These are phyloP conservation scores for Mus pahari DNA, from an alignment of 2,113 vertebrate genomes.

Conservation along the genomic window DNA sequence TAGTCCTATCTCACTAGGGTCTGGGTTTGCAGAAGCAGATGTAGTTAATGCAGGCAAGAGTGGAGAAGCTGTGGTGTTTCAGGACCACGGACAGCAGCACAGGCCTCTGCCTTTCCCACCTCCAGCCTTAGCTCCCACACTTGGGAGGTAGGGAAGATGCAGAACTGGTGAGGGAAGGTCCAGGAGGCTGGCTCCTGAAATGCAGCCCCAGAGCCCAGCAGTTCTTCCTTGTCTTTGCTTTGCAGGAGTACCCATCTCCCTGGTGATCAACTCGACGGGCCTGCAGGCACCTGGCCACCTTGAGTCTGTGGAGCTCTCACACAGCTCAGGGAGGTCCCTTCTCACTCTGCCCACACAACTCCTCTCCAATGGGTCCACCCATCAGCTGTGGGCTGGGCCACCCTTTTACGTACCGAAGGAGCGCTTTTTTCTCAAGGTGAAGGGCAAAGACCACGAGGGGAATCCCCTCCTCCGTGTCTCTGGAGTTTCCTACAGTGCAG, in stretches of 20 bases:
- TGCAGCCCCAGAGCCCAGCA: neutral
- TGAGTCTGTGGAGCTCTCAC: constrained; percentile 90
- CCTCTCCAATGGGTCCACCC: constrained; percentile 86
- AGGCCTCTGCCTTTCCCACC: accelerated
- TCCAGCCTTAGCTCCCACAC: accelerated
- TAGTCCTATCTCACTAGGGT: neutral
- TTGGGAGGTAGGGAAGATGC: neutral
- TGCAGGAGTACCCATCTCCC: constrained; percentile 91
- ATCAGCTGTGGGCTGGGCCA: constrained; percentile 91
- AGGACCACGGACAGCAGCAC: constrained; percentile 79
- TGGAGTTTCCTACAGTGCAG: constrained; percentile 93
- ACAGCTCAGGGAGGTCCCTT: constrained; percentile 89
- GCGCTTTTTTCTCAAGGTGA: constrained; percentile 94
- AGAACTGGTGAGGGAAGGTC: neutral
- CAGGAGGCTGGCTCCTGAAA: neutral
- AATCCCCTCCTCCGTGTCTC: constrained; percentile 95
- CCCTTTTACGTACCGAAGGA: constrained; percentile 89
- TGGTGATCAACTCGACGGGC: constrained; percentile 92
- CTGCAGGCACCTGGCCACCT: constrained; percentile 90
- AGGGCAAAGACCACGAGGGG: constrained; percentile 91
- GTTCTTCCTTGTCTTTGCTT: neutral
- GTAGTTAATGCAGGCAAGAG: accelerated
- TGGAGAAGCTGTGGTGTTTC: neutral
- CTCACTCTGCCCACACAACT: constrained; percentile 85
- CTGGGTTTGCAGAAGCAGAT: accelerated